Conservation (phyloP, 2,797 vertebrate genomes). For the Sylvia borin region DNA sequence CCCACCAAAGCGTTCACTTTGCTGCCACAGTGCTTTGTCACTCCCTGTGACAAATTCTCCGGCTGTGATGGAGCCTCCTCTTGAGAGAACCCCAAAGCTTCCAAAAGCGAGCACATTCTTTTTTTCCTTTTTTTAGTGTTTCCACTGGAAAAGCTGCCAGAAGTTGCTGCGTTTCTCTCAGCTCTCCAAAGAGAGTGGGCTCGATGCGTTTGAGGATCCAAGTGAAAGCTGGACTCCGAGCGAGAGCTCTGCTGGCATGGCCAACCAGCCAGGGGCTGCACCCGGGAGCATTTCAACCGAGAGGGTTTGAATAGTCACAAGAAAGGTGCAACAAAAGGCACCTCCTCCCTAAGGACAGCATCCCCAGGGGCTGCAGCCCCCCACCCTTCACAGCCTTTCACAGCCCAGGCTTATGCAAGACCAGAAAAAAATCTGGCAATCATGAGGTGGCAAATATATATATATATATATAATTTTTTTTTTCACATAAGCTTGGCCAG, state of each 20-base stretch:
- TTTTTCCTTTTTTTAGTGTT: background rate
- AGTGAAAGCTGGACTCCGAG: fast-evolving
- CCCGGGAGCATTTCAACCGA: background rate
- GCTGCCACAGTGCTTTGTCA: background rate
- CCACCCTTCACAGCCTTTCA: fast-evolving
- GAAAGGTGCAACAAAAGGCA: background rate
- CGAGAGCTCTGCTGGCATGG: background rate
- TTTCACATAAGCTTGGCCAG: background rate
- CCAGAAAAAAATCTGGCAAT: background rate
- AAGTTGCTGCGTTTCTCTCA: background rate
- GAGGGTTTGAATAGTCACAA: background rate
- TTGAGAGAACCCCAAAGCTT: background rate
- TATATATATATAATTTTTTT: background rate
- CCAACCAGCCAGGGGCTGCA: background rate
- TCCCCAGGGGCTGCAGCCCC: background rate
- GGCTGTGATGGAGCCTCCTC: background rate
- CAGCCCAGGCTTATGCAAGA: background rate
- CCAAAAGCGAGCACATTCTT: background rate
- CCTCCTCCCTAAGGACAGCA: background rate
- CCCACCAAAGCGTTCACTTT: background rate
- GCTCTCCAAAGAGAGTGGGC: background rate
- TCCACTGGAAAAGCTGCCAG: background rate
- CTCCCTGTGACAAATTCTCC: background rate
- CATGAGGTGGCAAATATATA: background rate
- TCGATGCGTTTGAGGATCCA: background rate